Evolutionary conservation across 2,113 vertebrate genomes (phyloP), one percentile per base, ranked within the genome.

Genomic region (Pithys albifrons): DNA sequence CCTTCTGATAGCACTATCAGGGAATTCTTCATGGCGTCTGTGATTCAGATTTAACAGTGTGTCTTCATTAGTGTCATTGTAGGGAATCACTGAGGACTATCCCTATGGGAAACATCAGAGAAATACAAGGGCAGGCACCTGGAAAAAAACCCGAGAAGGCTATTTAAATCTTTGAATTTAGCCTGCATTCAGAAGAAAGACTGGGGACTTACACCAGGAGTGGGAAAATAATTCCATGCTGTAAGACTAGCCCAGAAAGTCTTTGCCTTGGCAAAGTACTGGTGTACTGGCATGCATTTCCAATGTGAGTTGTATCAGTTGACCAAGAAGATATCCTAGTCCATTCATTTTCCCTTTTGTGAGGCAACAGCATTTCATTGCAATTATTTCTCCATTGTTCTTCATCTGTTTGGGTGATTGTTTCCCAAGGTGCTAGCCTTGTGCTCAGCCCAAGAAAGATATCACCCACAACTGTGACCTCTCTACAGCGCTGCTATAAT

Each of bases 41-140:
- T 86, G 93, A 89, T 94, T 91, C 88, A 79, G 88, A 43, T 94
- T 91, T 96, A 96, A 95, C 78, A 94, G 77, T 46, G 45, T 79
- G 49, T 85, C 41, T 82, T 78, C 54, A n/a, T 35, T 39, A 92
- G 39, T 96, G 93, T 89, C 22, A 51, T 87, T 91, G 62, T 48
- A 79, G 7, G 62, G 86, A 67, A 43, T 77, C 89, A 51, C 69
- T 81, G 62, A 95, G 77, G 58, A 95, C 83, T 70, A 39, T 58
- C 79, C 49, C 86, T 71, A 6, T 23, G 49, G 82, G 79, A 91
- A 93, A 85, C 28, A 90, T 64, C 69, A 78, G 52, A 85, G 70
- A 70, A 62, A 71, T 66, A 52, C 62, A 89, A 91, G 61, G 82
- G 20, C 82, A 95, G 65, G 51, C 71, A 95, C 43, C 88, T 69